A percentile compares a stretch with the other conserved stretches of the same genome.
Conservation (phyloP, 2,888 invertebrate genomes). For the Brachycybe producta region DNA sequence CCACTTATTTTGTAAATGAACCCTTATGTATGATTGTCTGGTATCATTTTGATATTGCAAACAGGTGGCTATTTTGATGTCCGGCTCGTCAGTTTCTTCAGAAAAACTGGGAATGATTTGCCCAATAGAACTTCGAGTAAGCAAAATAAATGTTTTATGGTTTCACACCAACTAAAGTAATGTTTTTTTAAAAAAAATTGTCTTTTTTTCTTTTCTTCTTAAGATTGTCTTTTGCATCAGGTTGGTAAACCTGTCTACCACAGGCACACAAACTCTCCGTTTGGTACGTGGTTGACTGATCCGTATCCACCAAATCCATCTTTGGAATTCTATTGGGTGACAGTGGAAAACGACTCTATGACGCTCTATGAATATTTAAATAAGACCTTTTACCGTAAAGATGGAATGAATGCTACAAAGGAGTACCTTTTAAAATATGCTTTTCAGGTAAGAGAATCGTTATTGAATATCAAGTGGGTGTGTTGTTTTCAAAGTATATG, state of each 20-base stretch:
- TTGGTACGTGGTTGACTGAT: constrained; percentile 79
- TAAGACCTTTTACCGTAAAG: constrained; percentile 51
- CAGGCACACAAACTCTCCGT: constrained; percentile 50
- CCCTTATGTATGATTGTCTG: no score
- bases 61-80: no score
- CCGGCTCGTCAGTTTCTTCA: no score
- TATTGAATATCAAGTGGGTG: neutral
- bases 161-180: neutral
- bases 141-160: neutral
- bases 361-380: constrained; percentile 63
- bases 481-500: no score
- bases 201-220: no score
- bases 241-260: constrained; percentile 89
- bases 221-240: constrained; percentile 76
- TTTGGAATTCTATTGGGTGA: constrained; percentile 68
- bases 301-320: constrained; percentile 41
- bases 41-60: neutral
- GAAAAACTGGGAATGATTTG: neutral
- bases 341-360: constrained; percentile 58
- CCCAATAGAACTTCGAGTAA: neutral
- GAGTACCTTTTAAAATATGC: constrained; percentile 34
- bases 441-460: constrained; percentile 39
- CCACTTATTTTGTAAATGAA: no score
- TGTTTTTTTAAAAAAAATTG: no score
- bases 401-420: constrained; percentile 40